Percentiles rank a stretch among this genome's conserved stretches.
These are phyloP conservation scores for Hofmannophila pseudospretella DNA, from an alignment of 2,888 invertebrate genomes.

Conservation along the genomic window DNA sequence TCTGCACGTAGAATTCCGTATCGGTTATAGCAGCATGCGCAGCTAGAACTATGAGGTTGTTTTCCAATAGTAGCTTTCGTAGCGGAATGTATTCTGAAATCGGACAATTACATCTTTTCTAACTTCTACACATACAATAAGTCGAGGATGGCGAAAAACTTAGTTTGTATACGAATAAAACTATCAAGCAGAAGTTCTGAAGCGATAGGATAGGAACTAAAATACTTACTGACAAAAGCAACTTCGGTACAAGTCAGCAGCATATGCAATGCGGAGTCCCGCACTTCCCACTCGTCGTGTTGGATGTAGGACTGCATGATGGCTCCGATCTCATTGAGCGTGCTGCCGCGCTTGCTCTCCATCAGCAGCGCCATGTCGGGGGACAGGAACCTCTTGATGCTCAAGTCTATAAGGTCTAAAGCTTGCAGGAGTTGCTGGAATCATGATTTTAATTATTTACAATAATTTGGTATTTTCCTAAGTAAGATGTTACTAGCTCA, in stretches of 20 bases:
- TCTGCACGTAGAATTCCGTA: constrained; percentile 26
- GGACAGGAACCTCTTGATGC: constrained; percentile 83
- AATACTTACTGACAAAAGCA: constrained; percentile 81
- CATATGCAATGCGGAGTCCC: constrained; percentile 83
- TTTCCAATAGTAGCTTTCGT: constrained; percentile 25
- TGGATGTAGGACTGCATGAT: constrained; percentile 80
- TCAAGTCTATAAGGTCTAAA: constrained; percentile 80
- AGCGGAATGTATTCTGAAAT: constrained; percentile 31
- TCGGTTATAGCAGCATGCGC: constrained; percentile 24
- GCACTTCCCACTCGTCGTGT: constrained; percentile 83
- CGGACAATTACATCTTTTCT: too few species aligned
- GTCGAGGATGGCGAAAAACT: too few species aligned
- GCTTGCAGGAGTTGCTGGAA: constrained; percentile 80
- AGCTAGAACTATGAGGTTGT: constrained; percentile 25
- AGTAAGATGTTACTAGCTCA: too few species aligned
- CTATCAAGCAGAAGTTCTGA: too few species aligned
- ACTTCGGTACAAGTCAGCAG: constrained; percentile 80
- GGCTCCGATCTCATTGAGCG: constrained; percentile 77
- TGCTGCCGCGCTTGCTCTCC: constrained; percentile 77
- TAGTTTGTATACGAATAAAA: too few species aligned
- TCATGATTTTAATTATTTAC: neutral
- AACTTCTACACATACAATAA: too few species aligned
- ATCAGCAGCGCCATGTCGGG: constrained; percentile 84
- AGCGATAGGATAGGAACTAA: too few species aligned
- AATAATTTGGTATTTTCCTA: too few species aligned